These are phyloP conservation scores for Aphis craccivora DNA, from an alignment of 1,140 invertebrate genomes.

Conservation along the genomic window DNA sequence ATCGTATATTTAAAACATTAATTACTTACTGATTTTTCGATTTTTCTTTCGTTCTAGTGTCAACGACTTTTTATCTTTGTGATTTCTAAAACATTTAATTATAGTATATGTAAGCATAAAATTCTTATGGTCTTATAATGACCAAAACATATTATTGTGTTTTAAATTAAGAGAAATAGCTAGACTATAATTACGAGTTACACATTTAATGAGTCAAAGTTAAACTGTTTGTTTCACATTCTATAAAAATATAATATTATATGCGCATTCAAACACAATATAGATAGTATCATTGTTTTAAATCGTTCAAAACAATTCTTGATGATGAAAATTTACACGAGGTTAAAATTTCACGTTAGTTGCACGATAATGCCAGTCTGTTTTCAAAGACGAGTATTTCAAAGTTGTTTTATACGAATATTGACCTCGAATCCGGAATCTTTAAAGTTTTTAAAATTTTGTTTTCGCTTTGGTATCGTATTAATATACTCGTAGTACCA, in stretches of 20 bases:
- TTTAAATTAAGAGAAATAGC: neutral
- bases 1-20: neutral
- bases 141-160: neutral
- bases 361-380: neutral
- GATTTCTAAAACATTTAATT: neutral
- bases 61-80: neutral
- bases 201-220: neutral
- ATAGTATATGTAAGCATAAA: neutral
- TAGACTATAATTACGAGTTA: neutral
- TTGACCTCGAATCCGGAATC: neutral
- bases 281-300: neutral
- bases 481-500: no score
- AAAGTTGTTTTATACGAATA: neutral
- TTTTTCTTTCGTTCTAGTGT: neutral
- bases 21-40: neutral
- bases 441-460: neutral
- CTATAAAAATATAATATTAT: neutral
- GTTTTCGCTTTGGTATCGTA: neutral
- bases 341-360: neutral
- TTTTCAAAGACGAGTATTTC: neutral
- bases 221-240: conserved; percentile 2
- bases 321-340: neutral
- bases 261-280: neutral
- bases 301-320: neutral
- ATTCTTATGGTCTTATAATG: neutral